These are phyloP conservation scores for Hylia prasina DNA, from an alignment of 2,113 vertebrate species.

Conservation along the genomic window DNA sequence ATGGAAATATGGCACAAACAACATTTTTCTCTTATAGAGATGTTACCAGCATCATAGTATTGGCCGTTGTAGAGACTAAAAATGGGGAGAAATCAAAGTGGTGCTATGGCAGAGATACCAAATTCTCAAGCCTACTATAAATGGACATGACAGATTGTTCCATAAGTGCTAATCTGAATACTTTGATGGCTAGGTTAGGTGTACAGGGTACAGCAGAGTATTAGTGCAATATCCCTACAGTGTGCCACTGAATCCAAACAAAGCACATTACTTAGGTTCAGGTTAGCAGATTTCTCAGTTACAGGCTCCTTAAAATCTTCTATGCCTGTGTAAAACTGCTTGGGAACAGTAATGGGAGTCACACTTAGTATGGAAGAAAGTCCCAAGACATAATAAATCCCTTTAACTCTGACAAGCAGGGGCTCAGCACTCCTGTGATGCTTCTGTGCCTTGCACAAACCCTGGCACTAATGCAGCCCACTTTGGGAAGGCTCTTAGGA, in stretches of 20 bases:
- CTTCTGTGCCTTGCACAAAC: not conserved
- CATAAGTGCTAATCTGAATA: conserved; percentile 27
- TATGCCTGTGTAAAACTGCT: not conserved
- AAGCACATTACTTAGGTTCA: not conserved
- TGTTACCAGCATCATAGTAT: conserved; percentile 44
- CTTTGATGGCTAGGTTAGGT: conserved; percentile 20
- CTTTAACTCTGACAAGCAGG: conserved; percentile 5
- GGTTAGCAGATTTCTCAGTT: conserved; percentile 1
- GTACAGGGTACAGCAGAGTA: conserved; percentile 13
- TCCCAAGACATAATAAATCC: not conserved
- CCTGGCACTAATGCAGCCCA: not conserved
- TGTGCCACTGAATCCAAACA: not conserved
- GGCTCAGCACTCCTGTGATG: not conserved
- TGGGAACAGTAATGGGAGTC: not conserved
- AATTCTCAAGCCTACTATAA: conserved; percentile 49
- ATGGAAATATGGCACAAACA: conserved; percentile 54
- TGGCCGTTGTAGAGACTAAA: conserved; percentile 17
- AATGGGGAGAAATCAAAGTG: not conserved
- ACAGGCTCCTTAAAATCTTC: not conserved
- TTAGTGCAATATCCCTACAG: conserved; percentile 49
- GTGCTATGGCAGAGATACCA: conserved; percentile 62
- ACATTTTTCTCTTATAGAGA: conserved; percentile 84
- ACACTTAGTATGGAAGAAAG: not conserved
- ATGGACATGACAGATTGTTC: conserved; percentile 30
- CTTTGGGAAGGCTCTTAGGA: not conserved